These are phyloP conservation scores for Rhaphigaster nebulosa DNA, from an alignment of 2,888 invertebrate species.

Conservation along the genomic window DNA sequence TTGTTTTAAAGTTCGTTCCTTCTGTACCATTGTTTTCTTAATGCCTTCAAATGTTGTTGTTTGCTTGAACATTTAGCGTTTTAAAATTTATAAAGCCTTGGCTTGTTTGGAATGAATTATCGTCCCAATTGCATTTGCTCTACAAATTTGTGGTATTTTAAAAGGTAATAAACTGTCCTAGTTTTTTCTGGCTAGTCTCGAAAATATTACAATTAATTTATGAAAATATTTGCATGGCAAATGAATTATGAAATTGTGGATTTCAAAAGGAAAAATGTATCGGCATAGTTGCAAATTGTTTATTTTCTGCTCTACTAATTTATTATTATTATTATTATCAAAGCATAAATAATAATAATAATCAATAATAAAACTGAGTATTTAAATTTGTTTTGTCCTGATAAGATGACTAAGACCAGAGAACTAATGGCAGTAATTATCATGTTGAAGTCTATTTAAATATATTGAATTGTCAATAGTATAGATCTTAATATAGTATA, in stretches of 20 bases:
- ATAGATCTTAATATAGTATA: too few species aligned
- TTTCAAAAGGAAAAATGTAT: background rate
- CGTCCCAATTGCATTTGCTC: background rate
- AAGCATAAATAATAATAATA: too few species aligned
- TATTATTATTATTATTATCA: too few species aligned
- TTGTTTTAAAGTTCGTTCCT: slow-evolving; percentile 6
- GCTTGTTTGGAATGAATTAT: background rate
- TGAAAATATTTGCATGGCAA: background rate
- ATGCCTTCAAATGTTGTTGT: background rate
- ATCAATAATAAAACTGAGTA: too few species aligned
- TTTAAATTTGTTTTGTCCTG: too few species aligned
- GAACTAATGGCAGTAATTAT: too few species aligned
- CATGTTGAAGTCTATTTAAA: too few species aligned
- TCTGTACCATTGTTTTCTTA: slow-evolving; percentile 10
- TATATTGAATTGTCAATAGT: too few species aligned
- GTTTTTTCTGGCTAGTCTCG: background rate
- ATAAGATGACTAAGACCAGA: too few species aligned
- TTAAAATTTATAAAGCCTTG: background rate
- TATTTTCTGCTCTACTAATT: too few species aligned
- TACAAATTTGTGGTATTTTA: background rate
- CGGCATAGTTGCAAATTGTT: too few species aligned
- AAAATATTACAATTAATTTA: too few species aligned
- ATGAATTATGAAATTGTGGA: background rate
- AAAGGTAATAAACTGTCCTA: background rate
- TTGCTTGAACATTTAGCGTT: background rate